phyloP scores from a whole-genome alignment of 2,888 invertebrate species.

The Coelogynopora nodosa region DNA sequence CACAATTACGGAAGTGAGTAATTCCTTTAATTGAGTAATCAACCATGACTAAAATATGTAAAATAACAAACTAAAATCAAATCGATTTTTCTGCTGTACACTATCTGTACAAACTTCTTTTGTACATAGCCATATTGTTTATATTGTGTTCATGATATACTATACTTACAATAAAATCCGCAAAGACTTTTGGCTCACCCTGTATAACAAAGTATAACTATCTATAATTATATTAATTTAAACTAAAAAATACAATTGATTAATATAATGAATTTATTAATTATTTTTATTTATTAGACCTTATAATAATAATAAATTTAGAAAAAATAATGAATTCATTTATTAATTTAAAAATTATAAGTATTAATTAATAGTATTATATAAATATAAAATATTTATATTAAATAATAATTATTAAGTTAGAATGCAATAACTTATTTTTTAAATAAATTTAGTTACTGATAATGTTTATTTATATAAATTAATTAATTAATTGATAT shows the following conservation, averaged over 20 bases:
- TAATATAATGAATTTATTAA: not conserved
- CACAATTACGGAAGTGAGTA: not conserved
- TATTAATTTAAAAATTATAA: not conserved
- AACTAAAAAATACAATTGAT: not conserved
- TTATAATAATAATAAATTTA: not conserved
- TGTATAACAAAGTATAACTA: not conserved
- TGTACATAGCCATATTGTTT: not conserved
- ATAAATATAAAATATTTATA: too few relatives aligned
- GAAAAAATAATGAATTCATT: not conserved
- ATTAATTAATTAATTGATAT: not conserved
- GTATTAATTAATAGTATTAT: not conserved
- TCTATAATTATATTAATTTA: not conserved
- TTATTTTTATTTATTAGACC: too few relatives aligned
- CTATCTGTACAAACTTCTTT: not conserved
- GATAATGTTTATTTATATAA: not conserved
- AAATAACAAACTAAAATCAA: constrained; percentile 31
- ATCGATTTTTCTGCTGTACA: constrained; percentile 18
- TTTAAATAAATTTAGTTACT: not conserved
- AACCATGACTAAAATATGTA: constrained; percentile 16
- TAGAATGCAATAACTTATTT: not conserved
- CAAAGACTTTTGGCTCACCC: constrained; percentile 9
- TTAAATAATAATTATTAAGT: too few relatives aligned
- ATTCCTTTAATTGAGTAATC: constrained; percentile 7
- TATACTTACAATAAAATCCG: constrained; percentile 19
- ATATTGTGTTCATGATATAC: constrained; percentile 20